A percentile compares a stretch with the other conserved stretches of the same genome.
phyloP scores from a whole-genome alignment of 2,797 vertebrate genomes.

The Martes flavigula region DNA sequence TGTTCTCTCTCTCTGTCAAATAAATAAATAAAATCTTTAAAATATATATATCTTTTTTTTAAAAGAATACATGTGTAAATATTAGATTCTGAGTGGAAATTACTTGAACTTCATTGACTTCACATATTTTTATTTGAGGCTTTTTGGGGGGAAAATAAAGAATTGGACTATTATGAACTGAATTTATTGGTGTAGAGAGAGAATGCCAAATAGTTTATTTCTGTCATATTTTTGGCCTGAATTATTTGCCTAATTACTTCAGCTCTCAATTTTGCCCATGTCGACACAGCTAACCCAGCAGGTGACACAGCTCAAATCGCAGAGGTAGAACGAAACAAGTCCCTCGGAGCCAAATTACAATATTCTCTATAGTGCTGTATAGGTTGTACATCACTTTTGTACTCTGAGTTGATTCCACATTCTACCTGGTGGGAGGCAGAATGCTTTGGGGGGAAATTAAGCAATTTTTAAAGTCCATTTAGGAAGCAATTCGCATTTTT shows the following conservation, averaged over 20 bases:
- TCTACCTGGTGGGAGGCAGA: neutral
- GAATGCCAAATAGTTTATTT: slow-evolving; percentile 27
- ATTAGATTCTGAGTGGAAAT: slow-evolving; percentile 11
- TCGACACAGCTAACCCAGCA: slow-evolving; percentile 49
- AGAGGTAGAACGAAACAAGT: slow-evolving; percentile 28
- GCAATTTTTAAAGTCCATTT: neutral
- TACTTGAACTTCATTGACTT: neutral
- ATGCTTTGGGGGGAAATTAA: neutral
- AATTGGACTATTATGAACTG: neutral
- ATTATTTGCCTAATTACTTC: slow-evolving; percentile 61
- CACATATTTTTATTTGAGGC: neutral
- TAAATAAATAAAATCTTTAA: too few species aligned
- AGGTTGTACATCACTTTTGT: neutral
- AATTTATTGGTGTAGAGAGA: neutral
- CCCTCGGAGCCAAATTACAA: slow-evolving; percentile 20
- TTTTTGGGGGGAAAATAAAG: neutral
- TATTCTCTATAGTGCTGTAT: neutral
- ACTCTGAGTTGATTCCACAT: neutral
- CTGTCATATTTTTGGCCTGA: slow-evolving; percentile 44
- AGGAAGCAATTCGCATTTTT: neutral
- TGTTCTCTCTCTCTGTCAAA: too few species aligned
- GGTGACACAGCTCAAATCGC: neutral
- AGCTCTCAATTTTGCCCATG: slow-evolving; percentile 44
- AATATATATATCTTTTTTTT: neutral
- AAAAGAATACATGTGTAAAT: neutral